A percentile compares a stretch with the other conserved stretches of the same genome.
Conservation (phyloP, 2,113 vertebrate species). For the Microtus oregoni region DNA sequence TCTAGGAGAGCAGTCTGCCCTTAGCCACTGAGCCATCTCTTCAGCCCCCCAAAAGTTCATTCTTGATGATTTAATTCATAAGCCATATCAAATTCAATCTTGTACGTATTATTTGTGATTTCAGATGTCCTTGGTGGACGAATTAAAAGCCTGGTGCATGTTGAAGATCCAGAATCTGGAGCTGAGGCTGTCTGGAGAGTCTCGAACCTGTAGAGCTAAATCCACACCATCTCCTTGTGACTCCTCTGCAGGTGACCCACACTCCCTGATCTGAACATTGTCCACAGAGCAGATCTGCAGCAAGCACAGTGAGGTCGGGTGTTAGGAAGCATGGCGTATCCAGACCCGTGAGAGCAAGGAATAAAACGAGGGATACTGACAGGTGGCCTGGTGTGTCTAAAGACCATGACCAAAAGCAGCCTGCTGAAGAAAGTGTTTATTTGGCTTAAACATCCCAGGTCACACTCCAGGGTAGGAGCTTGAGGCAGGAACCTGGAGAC, state of each 20-base stretch:
- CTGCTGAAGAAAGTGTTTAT: not conserved
- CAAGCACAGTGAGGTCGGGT: conserved; percentile 74
- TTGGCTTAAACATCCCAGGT: not conserved
- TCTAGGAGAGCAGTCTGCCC: not conserved
- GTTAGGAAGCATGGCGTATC: not conserved
- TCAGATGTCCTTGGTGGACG: conserved; percentile 92
- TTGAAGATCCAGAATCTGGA: conserved; percentile 96
- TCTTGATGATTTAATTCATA: not conserved
- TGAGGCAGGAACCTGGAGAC: not conserved
- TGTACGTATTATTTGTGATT: conserved; percentile 57
- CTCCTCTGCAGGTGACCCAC: conserved; percentile 86
- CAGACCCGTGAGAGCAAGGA: not conserved
- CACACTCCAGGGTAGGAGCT: not conserved
- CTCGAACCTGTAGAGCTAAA: conserved; percentile 84
- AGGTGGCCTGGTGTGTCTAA: not conserved
- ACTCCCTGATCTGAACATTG: conserved; percentile 37
- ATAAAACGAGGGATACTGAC: not conserved
- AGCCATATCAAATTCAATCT: not conserved
- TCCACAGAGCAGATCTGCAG: conserved; percentile 76
- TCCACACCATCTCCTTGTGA: conserved; percentile 89
- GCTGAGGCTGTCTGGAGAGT: conserved; percentile 90
- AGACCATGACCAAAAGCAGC: not conserved
- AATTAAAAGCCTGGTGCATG: conserved; percentile 97
- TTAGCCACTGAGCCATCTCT: not conserved
- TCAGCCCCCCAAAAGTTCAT: not conserved